phyloP scores from a whole-genome alignment of 2,797 vertebrate species.

The Aselliscus stoliczkanus region DNA sequence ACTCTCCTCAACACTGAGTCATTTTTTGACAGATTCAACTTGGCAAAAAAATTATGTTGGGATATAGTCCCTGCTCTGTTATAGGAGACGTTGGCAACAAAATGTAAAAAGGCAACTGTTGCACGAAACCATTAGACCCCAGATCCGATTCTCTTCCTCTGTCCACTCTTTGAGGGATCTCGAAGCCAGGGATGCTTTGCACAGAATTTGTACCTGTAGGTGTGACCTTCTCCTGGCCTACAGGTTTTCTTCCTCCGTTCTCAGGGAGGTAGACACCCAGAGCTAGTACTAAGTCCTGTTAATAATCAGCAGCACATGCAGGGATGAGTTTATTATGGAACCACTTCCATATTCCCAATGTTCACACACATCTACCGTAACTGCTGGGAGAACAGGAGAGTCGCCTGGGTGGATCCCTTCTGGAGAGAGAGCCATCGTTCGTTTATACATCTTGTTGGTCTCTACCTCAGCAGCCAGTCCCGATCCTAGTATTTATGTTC shows the following conservation, averaged over 20 bases:
- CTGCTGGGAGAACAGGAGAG: background rate
- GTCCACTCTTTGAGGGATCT: background rate
- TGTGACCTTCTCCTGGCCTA: background rate
- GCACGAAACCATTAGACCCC: background rate
- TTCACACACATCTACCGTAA: background rate
- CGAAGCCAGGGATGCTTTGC: background rate
- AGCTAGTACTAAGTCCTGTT: background rate
- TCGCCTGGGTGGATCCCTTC: background rate
- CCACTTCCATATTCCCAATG: background rate
- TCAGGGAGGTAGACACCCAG: background rate
- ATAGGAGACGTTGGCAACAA: conserved; percentile 42
- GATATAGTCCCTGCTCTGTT: conserved; percentile 10
- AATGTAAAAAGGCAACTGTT: conserved; percentile 7
- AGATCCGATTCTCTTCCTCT: background rate
- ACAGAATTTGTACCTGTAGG: background rate
- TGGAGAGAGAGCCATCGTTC: background rate
- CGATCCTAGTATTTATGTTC: conserved; percentile 57
- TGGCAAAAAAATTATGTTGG: conserved; percentile 23
- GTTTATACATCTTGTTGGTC: background rate
- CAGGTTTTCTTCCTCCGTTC: background rate
- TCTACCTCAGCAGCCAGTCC: conserved; percentile 25
- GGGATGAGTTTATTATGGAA: background rate
- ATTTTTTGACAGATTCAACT: conserved; percentile 46
- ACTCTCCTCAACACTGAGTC: background rate
- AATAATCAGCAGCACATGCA: conserved; percentile 28